Evolutionary conservation across 2,797 vertebrate genomes (phyloP).

Genomic region (Rhinoraja longicauda): DNA sequence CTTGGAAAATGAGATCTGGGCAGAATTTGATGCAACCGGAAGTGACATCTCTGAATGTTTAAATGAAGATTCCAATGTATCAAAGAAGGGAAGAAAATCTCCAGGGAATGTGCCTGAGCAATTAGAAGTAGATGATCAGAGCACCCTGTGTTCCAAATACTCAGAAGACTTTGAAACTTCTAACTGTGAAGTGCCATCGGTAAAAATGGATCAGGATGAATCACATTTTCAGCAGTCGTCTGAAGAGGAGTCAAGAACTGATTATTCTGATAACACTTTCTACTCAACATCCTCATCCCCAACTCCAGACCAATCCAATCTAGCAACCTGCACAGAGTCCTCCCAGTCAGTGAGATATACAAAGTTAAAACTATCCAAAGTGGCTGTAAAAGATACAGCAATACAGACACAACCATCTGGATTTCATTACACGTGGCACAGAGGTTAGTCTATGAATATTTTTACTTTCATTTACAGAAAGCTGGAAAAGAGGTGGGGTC

Average conservation of each 20-base stretch:
- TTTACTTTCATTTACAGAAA: not conserved
- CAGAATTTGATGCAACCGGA: slow-evolving; percentile 42
- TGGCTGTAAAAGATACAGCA: slow-evolving; percentile 55
- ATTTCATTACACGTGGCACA: slow-evolving; percentile 47
- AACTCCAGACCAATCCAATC: not conserved
- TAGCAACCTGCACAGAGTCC: not conserved
- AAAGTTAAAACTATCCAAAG: not conserved
- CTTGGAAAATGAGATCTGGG: slow-evolving; percentile 51
- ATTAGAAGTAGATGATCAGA: slow-evolving; percentile 31
- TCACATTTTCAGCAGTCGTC: accelerated
- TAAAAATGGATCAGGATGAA: not conserved
- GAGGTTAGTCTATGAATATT: slow-evolving; percentile 54
- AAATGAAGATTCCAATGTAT: slow-evolving; percentile 42
- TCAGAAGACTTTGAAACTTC: slow-evolving; percentile 56
- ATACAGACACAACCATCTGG: slow-evolving; percentile 64
- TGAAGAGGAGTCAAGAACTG: not conserved
- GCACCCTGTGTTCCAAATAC: slow-evolving; percentile 43
- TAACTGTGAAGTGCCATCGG: slow-evolving; percentile 27
- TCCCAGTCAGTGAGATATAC: no score
- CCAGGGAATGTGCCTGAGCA: not conserved
- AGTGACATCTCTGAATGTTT: slow-evolving; percentile 63
- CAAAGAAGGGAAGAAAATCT: not conserved
- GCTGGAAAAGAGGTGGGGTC: no score
- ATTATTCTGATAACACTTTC: accelerated
- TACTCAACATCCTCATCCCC: not conserved